Evolutionary conservation across 2,113 vertebrate species (phyloP).

Genomic region (Atrichornis clamosus): DNA sequence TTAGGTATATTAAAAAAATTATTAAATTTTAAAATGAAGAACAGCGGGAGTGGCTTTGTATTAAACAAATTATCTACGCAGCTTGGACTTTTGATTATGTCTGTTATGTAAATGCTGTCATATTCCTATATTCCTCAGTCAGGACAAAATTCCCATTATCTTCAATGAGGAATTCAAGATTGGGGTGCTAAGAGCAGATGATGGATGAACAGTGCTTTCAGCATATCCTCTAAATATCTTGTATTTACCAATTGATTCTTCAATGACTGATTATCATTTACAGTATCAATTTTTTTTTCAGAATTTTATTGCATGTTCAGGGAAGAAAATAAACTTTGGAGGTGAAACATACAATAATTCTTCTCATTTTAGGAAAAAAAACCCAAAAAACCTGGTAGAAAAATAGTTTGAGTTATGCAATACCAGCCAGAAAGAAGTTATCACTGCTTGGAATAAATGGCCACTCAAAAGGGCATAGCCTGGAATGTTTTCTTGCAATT

Average conservation of each 20-base stretch:
- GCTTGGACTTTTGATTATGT: background rate
- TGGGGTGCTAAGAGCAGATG: background rate
- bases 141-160: background rate
- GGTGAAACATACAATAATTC: background rate
- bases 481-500: slow-evolving; percentile 20
- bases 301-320: background rate
- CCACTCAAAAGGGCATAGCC: slow-evolving; percentile 17
- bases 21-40: background rate
- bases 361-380: background rate
- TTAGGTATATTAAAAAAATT: background rate
- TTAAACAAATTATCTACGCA: background rate
- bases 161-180: background rate
- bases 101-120: background rate
- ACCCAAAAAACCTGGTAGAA: background rate
- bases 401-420: slow-evolving; percentile 12
- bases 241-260: background rate
- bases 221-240: background rate
- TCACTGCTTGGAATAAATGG: background rate
- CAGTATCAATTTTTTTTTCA: background rate
- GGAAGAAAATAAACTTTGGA: background rate
- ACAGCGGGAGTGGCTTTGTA: background rate
- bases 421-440: background rate
- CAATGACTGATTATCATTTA: background rate
- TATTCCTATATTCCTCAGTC: background rate
- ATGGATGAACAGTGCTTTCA: background rate